Conservation (phyloP, 2,113 vertebrate species). For the Dromiciops gliroides region DNA sequence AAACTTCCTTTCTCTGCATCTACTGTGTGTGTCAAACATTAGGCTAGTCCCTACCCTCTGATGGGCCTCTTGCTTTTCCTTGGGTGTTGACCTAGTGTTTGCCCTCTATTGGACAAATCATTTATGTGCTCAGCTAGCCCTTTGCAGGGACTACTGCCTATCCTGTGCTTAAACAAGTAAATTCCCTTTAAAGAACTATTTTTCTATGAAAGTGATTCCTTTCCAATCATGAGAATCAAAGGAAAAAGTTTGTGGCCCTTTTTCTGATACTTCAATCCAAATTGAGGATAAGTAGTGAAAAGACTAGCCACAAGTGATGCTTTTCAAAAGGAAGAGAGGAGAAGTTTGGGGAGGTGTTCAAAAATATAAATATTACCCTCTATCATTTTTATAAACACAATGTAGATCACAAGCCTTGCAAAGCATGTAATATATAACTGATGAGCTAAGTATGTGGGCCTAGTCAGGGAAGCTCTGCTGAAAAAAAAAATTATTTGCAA, state of each 20-base stretch:
- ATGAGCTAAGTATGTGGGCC: not conserved
- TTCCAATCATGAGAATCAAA: not conserved
- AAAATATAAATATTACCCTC: not conserved
- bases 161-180: not conserved
- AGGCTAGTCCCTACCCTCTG: not conserved
- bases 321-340: not conserved
- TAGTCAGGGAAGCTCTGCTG: not conserved
- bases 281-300: not conserved
- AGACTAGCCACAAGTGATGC: not conserved
- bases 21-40: not conserved
- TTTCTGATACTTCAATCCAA: not conserved
- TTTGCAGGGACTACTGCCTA: not conserved
- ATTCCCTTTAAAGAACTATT: not conserved
- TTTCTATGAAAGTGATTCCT: not conserved
- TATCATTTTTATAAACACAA: not conserved
- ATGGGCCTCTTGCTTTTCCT: not conserved
- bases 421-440: accelerated
- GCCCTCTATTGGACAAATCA: not conserved
- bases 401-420: too few relatives aligned
- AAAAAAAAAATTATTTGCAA: conserved; percentile 14
- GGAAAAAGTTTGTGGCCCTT: not conserved
- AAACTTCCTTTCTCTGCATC: not conserved
- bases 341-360: not conserved
- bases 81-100: not conserved
- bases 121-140: not conserved